These are phyloP conservation scores for Epinephelus cyanopodus DNA, from an alignment of 2,113 vertebrate genomes.

Conservation along the genomic window DNA sequence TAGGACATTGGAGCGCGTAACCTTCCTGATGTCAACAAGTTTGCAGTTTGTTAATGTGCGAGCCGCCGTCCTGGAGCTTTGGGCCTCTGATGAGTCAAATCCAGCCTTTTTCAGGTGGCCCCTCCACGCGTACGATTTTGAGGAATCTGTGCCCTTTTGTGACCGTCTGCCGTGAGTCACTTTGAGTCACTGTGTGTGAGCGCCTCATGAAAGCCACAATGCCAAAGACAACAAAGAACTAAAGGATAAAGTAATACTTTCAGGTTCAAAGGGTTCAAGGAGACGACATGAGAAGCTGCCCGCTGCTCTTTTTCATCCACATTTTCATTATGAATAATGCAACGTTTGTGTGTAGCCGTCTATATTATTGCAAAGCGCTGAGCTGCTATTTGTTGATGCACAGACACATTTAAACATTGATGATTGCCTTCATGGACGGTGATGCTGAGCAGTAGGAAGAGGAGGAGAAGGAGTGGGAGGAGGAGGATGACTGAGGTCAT, in stretches of 20 bases:
- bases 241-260: constrained; percentile 8
- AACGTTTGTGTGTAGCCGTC: background rate
- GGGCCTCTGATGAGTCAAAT: constrained; percentile 40
- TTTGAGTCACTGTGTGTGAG: constrained; percentile 51
- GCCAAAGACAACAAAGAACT: constrained; percentile 34
- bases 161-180: constrained; percentile 51
- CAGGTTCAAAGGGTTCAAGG: constrained; percentile 5
- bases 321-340: constrained; percentile 7
- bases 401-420: background rate
- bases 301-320: background rate
- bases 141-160: constrained; percentile 36
- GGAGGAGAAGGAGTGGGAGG: constrained; percentile 19
- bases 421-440: constrained; percentile 3
- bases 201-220: constrained; percentile 25
- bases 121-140: constrained; percentile 4
- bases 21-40: constrained; percentile 67
- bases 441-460: constrained; percentile 27
- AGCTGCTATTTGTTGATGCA: background rate
- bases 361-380: background rate
- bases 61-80: constrained; percentile 18
- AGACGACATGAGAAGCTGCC: constrained; percentile 1
- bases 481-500: constrained; percentile 46
- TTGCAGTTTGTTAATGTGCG: constrained; percentile 30
- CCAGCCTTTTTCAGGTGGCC: constrained; percentile 22
- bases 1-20: constrained; percentile 36